Conservation (phyloP, 2,797 vertebrate genomes). For the Onychomys arenicola region DNA sequence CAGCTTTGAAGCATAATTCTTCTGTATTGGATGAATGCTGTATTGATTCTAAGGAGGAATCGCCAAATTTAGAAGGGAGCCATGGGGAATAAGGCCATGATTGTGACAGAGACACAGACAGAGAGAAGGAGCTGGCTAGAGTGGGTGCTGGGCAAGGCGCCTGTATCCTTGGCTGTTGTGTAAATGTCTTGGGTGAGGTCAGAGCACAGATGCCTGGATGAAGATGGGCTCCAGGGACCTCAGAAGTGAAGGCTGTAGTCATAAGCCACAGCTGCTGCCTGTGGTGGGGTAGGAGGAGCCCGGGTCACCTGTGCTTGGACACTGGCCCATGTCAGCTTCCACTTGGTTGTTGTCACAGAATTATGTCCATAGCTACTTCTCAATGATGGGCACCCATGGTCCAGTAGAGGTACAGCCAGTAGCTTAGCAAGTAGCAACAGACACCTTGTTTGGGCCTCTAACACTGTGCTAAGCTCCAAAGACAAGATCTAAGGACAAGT, state of each 20-base stretch:
- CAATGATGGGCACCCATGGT: fast-evolving
- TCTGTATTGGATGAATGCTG: not conserved
- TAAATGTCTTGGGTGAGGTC: not conserved
- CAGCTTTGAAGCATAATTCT: not conserved
- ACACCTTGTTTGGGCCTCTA: not conserved
- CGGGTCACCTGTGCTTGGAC: not conserved
- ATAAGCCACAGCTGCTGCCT: not conserved
- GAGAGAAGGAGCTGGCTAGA: not conserved
- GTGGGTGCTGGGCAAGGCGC: too few species aligned
- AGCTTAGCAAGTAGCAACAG: not conserved
- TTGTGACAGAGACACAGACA: not conserved
- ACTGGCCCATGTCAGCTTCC: not conserved
- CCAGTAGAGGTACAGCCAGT: not conserved
- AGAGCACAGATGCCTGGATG: not conserved
- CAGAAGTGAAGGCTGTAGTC: not conserved
- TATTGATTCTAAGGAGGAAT: not conserved
- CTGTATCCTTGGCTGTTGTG: not conserved
- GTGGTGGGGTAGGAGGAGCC: too few species aligned
- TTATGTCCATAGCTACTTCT: not conserved
- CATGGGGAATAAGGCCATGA: not conserved
- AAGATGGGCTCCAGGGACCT: not conserved
- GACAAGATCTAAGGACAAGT: not conserved
- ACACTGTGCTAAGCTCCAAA: not conserved
- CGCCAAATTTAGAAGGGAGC: not conserved
- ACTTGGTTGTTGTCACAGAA: too few species aligned